Base-by-base conservation (phyloP, 2,888 invertebrate species). In the Oxyteleia sp. region DNA sequence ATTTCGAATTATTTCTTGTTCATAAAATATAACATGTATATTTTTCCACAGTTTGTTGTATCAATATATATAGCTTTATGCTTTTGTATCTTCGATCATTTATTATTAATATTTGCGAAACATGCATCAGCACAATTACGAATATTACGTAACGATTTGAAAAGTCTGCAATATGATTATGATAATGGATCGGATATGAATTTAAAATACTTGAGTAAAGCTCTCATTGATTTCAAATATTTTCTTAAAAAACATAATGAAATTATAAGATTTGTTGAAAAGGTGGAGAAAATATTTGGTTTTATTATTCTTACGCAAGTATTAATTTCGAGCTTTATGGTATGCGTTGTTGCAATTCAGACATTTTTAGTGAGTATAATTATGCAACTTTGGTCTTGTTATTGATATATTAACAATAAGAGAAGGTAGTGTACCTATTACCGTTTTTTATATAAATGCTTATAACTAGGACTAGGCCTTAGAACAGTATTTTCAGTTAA, bases 331-430 rank as follows among this genome's bases (percentile, higher is more conserved):
- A 74, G 74, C 55, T 4, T 64, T 11, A 74, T 74, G 74, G 2
- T 74, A 1, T 74, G 74, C 20, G 29, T 74, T 13, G 74, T 64
- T 13, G 55, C 53, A 3, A 23, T 74, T 23, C 32, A 55, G 15
- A 15, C 55, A 47, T 55, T 74, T 64, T 53, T 74, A 45, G 55
- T 74, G 45, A 53, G 74, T 74, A 26, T 38, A 29, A 32, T 23
- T 43, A 16, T n/a, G n/a, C n/a, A n/a, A n/a, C n/a, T n/a, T n/a
- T n/a, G n/a, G n/a, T n/a, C n/a, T n/a, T n/a, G n/a, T n/a, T n/a
- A n/a, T n/a, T n/a, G n/a, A n/a, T n/a, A n/a, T n/a, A n/a, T n/a
- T n/a, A n/a, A n/a, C n/a, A n/a, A n/a, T n/a, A n/a, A n/a, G n/a
- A n/a, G n/a, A n/a, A n/a, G n/a, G n/a, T n/a, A n/a, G n/a, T n/a